Conservation (phyloP, 2,797 vertebrate genomes). For the Pristis pectinata region DNA sequence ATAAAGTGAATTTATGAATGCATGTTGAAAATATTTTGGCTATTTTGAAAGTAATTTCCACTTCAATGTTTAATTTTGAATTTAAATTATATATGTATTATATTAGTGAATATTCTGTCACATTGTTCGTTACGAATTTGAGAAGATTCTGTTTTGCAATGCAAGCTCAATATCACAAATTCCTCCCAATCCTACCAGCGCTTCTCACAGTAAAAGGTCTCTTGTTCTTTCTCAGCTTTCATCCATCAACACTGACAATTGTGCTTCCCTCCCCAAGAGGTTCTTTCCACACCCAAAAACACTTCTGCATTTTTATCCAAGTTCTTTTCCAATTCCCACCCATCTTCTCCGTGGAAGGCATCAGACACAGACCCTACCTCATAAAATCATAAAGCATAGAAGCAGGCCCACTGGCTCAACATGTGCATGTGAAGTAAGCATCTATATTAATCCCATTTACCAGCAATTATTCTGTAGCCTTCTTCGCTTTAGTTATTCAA, state of each 20-base stretch:
- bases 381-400: no score
- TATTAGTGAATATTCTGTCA: not conserved
- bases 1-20: not conserved
- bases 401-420: no score
- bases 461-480: no score
- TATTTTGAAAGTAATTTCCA: slow-evolving; percentile 1
- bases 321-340: not conserved
- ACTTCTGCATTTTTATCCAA: not conserved
- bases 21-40: slow-evolving; percentile 8
- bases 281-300: not conserved
- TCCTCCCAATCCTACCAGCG: not conserved
- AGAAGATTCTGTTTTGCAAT: not conserved
- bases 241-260: not conserved
- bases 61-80: not conserved
- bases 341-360: no score
- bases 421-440: no score
- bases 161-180: not conserved
- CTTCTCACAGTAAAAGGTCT: not conserved
- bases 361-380: no score
- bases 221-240: not conserved
- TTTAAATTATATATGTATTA: not conserved
- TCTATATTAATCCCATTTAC: no score
- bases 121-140: slow-evolving; percentile 21
- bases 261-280: not conserved
- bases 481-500: no score